These are phyloP conservation scores for Monochamus alternatus DNA, from an alignment of 2,888 invertebrate species.

Conservation along the genomic window DNA sequence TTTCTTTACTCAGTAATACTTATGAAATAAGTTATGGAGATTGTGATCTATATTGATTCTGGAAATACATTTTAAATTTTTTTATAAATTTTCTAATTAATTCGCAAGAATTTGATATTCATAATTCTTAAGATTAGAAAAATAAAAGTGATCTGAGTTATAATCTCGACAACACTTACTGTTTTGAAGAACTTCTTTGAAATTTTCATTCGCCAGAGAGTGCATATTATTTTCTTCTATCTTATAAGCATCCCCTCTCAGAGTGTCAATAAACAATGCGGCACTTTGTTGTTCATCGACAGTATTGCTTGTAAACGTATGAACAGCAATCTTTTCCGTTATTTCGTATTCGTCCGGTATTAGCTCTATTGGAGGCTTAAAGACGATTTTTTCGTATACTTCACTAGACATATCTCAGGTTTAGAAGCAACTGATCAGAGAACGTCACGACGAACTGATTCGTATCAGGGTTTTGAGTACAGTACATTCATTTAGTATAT, in stretches of 20 bases:
- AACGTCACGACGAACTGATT: not conserved
- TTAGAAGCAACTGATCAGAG: not conserved
- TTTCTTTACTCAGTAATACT: no score
- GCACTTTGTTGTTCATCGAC: conserved; percentile 47
- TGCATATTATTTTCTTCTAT: conserved; percentile 50
- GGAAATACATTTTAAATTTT: no score
- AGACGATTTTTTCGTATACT: conserved; percentile 55
- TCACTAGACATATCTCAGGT: not conserved
- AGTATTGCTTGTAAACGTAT: conserved; percentile 44
- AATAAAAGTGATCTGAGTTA: not conserved
- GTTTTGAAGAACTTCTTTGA: conserved; percentile 44
- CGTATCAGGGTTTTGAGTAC: not conserved
- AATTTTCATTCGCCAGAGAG: conserved; percentile 46
- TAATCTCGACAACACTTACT: conserved; percentile 49
- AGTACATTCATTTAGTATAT: not conserved
- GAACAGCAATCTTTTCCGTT: conserved; percentile 46
- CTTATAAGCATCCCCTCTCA: conserved; percentile 50
- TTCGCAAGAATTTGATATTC: not conserved
- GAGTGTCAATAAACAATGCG: conserved; percentile 46
- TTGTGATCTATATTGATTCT: no score
- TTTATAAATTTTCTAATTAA: no score
- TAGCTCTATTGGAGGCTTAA: conserved; percentile 65
- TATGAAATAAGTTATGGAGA: no score
- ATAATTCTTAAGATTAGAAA: not conserved
- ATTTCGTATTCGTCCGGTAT: conserved; percentile 65